phyloP scores from a whole-genome alignment of 2,888 invertebrate species.

The Microplitis manilae region DNA sequence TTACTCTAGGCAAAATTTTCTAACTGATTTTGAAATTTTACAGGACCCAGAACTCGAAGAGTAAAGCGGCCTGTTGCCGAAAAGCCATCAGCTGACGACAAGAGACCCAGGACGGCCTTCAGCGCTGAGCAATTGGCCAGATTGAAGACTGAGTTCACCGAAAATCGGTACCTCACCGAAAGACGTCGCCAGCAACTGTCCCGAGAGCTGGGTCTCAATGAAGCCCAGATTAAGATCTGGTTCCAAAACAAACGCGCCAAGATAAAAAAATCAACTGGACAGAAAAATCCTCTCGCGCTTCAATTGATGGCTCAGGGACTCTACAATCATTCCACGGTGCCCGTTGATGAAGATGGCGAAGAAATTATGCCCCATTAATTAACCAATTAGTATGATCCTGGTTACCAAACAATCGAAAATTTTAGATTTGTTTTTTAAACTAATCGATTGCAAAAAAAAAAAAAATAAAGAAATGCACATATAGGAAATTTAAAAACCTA shows the following conservation, averaged over 20 bases:
- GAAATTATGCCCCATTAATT: constrained; percentile 72
- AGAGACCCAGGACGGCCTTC: constrained; percentile 85
- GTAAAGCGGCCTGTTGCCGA: constrained; percentile 73
- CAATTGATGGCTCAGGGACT: constrained; percentile 87
- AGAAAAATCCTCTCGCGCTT: constrained; percentile 80
- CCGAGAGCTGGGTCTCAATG: constrained; percentile 88
- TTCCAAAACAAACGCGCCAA: constrained; percentile 97
- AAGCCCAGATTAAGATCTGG: constrained; percentile 98
- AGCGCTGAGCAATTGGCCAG: constrained; percentile 87
- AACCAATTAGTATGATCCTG: constrained; percentile 7
- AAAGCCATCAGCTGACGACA: constrained; percentile 77
- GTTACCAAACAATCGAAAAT: background rate
- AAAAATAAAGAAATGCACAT: too few relatives aligned
- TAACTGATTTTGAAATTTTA: constrained; percentile 45
- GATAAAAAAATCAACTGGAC: constrained; percentile 83
- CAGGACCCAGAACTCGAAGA: constrained; percentile 77
- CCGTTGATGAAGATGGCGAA: constrained; percentile 82
- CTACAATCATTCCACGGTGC: constrained; percentile 86
- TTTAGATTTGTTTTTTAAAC: background rate
- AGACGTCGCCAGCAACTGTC: constrained; percentile 82
- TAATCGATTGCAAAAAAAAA: too few relatives aligned
- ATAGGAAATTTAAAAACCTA: too few relatives aligned
- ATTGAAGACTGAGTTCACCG: constrained; percentile 79
- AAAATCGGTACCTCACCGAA: constrained; percentile 82
- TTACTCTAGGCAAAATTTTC: background rate